Base-by-base conservation (phyloP, 1,140 invertebrate species). In the Cecropterus lyciades region DNA sequence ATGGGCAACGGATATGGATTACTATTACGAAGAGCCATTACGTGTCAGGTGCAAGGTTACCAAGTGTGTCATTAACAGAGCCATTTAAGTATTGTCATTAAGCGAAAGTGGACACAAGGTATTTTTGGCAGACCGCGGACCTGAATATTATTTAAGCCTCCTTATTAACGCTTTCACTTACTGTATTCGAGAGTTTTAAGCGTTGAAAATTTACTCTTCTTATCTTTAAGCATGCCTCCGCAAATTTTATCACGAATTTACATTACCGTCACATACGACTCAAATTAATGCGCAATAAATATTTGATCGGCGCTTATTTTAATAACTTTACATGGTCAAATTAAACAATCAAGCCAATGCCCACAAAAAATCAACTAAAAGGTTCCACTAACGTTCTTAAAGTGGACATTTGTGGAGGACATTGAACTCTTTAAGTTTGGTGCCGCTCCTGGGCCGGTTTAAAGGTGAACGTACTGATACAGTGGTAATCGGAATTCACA, bases 391-490 rank as follows among this genome's bases (percentile, higher is more conserved):
- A 73, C 56, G 67, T 51, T 52, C 70, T 72, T 69, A 80, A 81
- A n/a, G 78, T 82, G 85, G 79, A 79, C 75, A 85, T 84, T 83
- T 82, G 40, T 66, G 49, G 82, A 85, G 89, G 86, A 91, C 89
- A 83, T 79, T 88, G 89, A 90, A 91, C 89, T 81, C 71, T 69
- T 69, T 69, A 80, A n/a, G 71, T 87, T 84, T 72, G 77, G 69
- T 75, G 78, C 73, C 72, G 80, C 75, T 73, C 76, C 72, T 77
- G 76, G 85, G 78, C 89, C 89, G 87, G 89, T 92, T 89, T 85
- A 66, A 80, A 85, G 89, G 86, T 92, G 75, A 92, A 88, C 79
- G 89, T 70, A 89, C 85, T 75, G 77, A 79, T 78, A 74, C 73
- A 69, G 80, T 9, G 30, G 3, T 76, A 68, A 88, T 82, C 81